Evolutionary conservation across 2,113 vertebrate species (phyloP).

Genomic region (Nycticebus coucang): DNA sequence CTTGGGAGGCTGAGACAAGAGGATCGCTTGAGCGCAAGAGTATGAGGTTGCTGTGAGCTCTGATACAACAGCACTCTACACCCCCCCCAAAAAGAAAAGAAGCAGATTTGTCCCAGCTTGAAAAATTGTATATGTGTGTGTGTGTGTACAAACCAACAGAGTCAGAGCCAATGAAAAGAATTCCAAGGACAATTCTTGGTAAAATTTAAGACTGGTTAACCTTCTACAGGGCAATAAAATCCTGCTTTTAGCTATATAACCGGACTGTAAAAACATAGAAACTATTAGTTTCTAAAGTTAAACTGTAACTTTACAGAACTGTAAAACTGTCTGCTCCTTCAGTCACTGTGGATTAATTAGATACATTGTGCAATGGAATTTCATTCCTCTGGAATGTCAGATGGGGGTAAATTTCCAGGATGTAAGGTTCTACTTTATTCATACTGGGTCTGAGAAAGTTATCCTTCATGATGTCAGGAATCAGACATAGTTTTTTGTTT

Average conservation of each 20-base stretch:
- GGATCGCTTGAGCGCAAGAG: too few species aligned
- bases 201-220: conserved; percentile 46
- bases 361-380: not conserved
- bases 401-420: not conserved
- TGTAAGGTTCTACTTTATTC: not conserved
- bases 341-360: conserved; percentile 27
- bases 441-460: not conserved
- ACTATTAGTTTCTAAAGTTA: conserved; percentile 47
- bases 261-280: conserved; percentile 35
- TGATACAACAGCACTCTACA: too few species aligned
- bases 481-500: not conserved
- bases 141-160: not conserved
- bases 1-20: too few species aligned
- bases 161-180: conserved; percentile 26
- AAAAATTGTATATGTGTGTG: not conserved
- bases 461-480: not conserved
- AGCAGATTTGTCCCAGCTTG: not conserved
- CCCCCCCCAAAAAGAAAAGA: not conserved
- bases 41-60: too few species aligned
- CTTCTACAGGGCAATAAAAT: conserved; percentile 55
- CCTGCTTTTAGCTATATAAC: not conserved
- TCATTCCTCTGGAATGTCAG: not conserved
- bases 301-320: conserved; percentile 52
- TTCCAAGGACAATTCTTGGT: conserved; percentile 29
- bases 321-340: conserved; percentile 55